Percentiles rank a stretch among this genome's conserved stretches.
Conservation (phyloP, 2,113 vertebrate species). For the Perccottus glenii region DNA sequence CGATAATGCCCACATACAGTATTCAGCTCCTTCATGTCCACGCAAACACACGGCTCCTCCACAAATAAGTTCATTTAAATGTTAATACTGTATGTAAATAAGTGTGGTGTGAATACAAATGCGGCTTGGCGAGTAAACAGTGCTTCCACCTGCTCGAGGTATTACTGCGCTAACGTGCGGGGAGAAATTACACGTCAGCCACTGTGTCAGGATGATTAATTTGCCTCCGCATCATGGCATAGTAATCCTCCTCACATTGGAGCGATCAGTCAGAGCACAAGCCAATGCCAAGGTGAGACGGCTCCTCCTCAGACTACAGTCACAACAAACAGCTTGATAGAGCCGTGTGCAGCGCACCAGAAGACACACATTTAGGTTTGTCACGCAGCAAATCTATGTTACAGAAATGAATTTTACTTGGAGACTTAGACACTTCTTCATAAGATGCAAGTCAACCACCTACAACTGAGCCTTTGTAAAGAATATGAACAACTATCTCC, state of each 20-base stretch:
- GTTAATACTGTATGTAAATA: constrained; percentile 28
- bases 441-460: too few species aligned
- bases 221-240: constrained; percentile 61
- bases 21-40: not conserved
- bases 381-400: too few species aligned
- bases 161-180: constrained; percentile 37
- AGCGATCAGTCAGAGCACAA: constrained; percentile 65
- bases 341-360: constrained; percentile 23
- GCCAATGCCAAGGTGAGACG: constrained; percentile 36
- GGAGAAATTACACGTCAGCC: constrained; percentile 70
- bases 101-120: not conserved
- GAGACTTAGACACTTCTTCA: too few species aligned
- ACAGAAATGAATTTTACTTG: too few species aligned
- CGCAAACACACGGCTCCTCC: constrained; percentile 10
- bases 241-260: constrained; percentile 63
- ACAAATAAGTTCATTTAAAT: constrained; percentile 17
- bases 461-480: too few species aligned
- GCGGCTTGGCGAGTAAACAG: constrained; percentile 16
- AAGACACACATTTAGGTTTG: not conserved
- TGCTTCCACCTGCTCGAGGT: constrained; percentile 43
- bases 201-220: constrained; percentile 73
- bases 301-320: constrained; percentile 47
- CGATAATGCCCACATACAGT: not conserved
- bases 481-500: too few species aligned
- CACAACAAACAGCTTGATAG: constrained; percentile 56